Conservation (phyloP, 2,888 invertebrate genomes). For the Melanophora roralis region DNA sequence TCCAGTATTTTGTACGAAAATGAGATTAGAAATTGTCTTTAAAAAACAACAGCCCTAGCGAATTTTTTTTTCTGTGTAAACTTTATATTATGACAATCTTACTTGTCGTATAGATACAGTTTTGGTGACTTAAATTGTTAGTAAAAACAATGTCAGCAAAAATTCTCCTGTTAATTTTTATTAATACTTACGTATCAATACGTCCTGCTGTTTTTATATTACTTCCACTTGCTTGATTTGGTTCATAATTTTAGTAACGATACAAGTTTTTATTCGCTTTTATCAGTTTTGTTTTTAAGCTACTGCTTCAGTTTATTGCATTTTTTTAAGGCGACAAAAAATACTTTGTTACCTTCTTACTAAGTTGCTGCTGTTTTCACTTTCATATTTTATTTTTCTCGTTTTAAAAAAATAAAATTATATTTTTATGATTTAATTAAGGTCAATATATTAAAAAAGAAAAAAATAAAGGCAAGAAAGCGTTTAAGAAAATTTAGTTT, state of each 20-base stretch:
- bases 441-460: no score
- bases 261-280: neutral
- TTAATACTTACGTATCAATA: constrained; percentile 10
- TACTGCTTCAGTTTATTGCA: constrained; percentile 19
- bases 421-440: no score
- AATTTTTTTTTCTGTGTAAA: neutral
- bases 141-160: constrained; percentile 23
- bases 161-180: constrained; percentile 29
- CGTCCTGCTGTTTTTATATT: constrained; percentile 57
- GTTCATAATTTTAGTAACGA: constrained; percentile 32
- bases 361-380: no score
- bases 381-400: no score
- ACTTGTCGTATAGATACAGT: constrained; percentile 45
- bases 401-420: no score
- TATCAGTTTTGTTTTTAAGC: neutral
- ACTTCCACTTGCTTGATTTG: constrained; percentile 53
- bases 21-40: no score
- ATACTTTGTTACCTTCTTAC: no score
- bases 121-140: constrained; percentile 19
- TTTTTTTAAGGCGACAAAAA: constrained; percentile 18
- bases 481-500: no score
- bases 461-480: no score
- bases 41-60: no score
- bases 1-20: no score
- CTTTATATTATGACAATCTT: constrained; percentile 23